Percentiles rank a stretch among this genome's conserved stretches.
phyloP scores from a whole-genome alignment of 1,140 invertebrate genomes.

The Drosophila subobscura region DNA sequence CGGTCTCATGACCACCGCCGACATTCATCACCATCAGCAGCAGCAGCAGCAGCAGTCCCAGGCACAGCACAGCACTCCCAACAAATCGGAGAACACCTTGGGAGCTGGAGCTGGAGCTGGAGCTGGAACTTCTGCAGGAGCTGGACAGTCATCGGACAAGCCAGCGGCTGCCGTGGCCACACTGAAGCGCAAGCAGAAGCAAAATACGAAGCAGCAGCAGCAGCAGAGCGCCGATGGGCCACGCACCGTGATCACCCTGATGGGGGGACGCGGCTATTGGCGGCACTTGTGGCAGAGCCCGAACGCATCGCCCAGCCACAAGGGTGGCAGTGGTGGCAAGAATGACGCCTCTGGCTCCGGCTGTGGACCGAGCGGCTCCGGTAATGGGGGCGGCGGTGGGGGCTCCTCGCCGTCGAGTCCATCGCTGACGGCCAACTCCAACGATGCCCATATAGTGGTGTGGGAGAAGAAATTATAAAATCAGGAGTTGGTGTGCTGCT shows the following conservation, averaged over 20 bases:
- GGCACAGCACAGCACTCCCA: conserved; percentile 50
- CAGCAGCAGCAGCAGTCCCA: conserved; percentile 56
- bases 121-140: conserved; percentile 40
- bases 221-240: conserved; percentile 84
- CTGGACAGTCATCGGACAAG: conserved; percentile 42
- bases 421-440: conserved; percentile 87
- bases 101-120: conserved; percentile 54
- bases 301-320: conserved; percentile 63
- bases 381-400: conserved; percentile 6
- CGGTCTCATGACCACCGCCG: conserved; percentile 68
- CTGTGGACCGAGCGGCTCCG: conserved; percentile 53
- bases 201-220: conserved; percentile 69
- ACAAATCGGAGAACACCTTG: conserved; percentile 59
- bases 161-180: conserved; percentile 70
- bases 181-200: conserved; percentile 77
- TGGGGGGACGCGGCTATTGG: conserved; percentile 95
- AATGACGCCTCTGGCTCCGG: no score
- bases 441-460: conserved; percentile 93
- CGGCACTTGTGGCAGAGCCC: conserved; percentile 86
- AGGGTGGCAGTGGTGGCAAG: conserved; percentile 61
- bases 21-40: conserved; percentile 69
- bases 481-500: conserved; percentile 79
- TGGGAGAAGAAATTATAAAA: conserved; percentile 95
- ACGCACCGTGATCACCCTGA: conserved; percentile 92
- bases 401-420: conserved; percentile 24